Percentiles rank a stretch among this genome's conserved stretches.
Conservation (phyloP, 2,797 vertebrate genomes). For the Acipenser transmontanus region DNA sequence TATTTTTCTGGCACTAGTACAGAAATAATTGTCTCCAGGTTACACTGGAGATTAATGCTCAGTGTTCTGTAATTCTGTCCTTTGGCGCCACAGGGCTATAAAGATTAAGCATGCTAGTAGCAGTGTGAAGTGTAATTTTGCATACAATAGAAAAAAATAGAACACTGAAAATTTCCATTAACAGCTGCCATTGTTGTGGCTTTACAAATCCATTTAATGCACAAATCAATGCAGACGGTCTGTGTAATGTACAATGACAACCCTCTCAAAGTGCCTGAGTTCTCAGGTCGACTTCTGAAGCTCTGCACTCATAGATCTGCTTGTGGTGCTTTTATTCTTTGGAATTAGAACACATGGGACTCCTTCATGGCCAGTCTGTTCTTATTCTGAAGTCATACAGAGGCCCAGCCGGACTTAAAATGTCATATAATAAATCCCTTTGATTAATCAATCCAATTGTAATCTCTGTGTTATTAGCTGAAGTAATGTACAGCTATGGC, state of each 20-base stretch:
- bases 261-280: background rate
- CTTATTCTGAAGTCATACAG: too few relatives aligned
- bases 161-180: background rate
- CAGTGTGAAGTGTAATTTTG: slow-evolving; percentile 33
- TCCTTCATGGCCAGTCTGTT: too few relatives aligned
- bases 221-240: background rate
- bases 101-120: slow-evolving; percentile 59
- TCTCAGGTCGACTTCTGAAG: slow-evolving; percentile 10
- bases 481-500: too few relatives aligned
- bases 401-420: too few relatives aligned
- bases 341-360: too few relatives aligned
- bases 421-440: too few relatives aligned
- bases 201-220: background rate
- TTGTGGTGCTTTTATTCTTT: slow-evolving; percentile 7
- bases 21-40: slow-evolving; percentile 47
- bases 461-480: too few relatives aligned
- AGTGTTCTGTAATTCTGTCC: slow-evolving; percentile 61
- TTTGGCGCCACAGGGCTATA: slow-evolving; percentile 48
- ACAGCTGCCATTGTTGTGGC: background rate
- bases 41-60: slow-evolving; percentile 46
- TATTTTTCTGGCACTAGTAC: slow-evolving; percentile 51
- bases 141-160: slow-evolving; percentile 1
- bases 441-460: too few relatives aligned
- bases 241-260: background rate
- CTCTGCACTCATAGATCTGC: slow-evolving; percentile 5